phyloP scores from a whole-genome alignment of 1,140 invertebrate genomes.

The Drosophila pandora region DNA sequence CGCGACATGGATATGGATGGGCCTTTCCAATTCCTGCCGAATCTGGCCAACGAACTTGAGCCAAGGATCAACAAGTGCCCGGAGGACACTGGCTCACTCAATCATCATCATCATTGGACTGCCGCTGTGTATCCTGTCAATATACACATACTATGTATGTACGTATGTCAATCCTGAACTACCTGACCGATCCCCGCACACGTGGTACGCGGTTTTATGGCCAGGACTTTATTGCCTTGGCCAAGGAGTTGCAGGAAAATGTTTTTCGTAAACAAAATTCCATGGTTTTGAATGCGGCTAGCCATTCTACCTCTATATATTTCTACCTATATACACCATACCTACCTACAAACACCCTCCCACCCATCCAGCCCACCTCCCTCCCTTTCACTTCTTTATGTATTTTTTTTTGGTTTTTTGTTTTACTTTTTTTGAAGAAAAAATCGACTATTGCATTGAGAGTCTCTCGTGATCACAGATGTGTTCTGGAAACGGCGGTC shows the following conservation, averaged over 20 bases:
- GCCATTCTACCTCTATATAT: slow-evolving; percentile 16
- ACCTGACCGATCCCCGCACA: slow-evolving; percentile 23
- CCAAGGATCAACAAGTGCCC: slow-evolving; percentile 43
- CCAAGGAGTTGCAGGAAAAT: slow-evolving; percentile 76
- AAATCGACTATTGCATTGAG: slow-evolving; percentile 25
- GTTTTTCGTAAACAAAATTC: slow-evolving; percentile 71
- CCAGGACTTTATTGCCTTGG: slow-evolving; percentile 35
- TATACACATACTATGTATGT: background rate
- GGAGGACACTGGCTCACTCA: slow-evolving; percentile 13
- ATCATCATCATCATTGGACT: slow-evolving; percentile 33
- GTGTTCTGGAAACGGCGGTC: slow-evolving; percentile 38
- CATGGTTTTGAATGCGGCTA: slow-evolving; percentile 2
- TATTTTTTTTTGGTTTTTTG: slow-evolving; percentile 17
- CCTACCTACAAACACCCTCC: background rate
- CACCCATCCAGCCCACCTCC: background rate
- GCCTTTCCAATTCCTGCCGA: slow-evolving; percentile 37
- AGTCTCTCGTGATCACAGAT: slow-evolving; percentile 42
- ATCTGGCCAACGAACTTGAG: slow-evolving; percentile 4
- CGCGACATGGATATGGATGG: slow-evolving; percentile 1
- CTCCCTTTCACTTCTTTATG: slow-evolving; percentile 19
- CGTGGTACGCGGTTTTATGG: slow-evolving; percentile 55
- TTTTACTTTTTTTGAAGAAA: slow-evolving; percentile 8
- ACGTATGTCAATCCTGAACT: background rate
- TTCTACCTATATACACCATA: no score
- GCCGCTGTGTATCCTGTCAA: background rate